phyloP scores from a whole-genome alignment of 2,113 vertebrate genomes.

The Triplophysa tibetana region DNA sequence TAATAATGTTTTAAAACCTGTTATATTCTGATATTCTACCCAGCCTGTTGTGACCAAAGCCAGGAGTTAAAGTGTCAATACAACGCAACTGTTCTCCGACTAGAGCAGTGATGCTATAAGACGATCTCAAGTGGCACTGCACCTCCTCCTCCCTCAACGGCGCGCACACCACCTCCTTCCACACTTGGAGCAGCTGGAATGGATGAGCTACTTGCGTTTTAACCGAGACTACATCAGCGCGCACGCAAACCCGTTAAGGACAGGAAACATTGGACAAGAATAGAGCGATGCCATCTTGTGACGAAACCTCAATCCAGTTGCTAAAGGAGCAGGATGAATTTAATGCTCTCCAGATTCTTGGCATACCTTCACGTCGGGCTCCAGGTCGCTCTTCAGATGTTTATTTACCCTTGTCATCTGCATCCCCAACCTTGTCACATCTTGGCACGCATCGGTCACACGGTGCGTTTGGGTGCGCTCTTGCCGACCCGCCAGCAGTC shows the following conservation, averaged over 20 bases:
- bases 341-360: conserved; percentile 54
- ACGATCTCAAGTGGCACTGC: conserved; percentile 33
- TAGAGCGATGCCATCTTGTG: conserved; percentile 78
- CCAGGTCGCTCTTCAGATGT: conserved; percentile 55
- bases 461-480: conserved; percentile 82
- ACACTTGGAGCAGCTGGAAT: conserved; percentile 20
- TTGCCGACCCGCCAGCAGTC: conserved; percentile 76
- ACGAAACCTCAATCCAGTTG: conserved; percentile 50
- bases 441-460: conserved; percentile 78
- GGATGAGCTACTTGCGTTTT: conserved; percentile 6
- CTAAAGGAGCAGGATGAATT: conserved; percentile 59
- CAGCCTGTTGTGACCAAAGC: not conserved
- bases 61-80: not conserved
- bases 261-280: conserved; percentile 63
- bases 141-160: conserved; percentile 37
- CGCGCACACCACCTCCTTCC: conserved; percentile 8
- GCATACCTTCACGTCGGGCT: conserved; percentile 61
- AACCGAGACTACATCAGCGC: conserved; percentile 32
- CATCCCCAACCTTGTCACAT: conserved; percentile 82
- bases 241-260: conserved; percentile 62
- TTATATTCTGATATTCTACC: not conserved
- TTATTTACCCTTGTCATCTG: conserved; percentile 69
- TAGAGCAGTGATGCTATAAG: conserved; percentile 17
- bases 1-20: not conserved
- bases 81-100: conserved; percentile 17